Evolutionary conservation across 2,797 vertebrate genomes (phyloP).

Genomic region (Lycodopsis pacificus): DNA sequence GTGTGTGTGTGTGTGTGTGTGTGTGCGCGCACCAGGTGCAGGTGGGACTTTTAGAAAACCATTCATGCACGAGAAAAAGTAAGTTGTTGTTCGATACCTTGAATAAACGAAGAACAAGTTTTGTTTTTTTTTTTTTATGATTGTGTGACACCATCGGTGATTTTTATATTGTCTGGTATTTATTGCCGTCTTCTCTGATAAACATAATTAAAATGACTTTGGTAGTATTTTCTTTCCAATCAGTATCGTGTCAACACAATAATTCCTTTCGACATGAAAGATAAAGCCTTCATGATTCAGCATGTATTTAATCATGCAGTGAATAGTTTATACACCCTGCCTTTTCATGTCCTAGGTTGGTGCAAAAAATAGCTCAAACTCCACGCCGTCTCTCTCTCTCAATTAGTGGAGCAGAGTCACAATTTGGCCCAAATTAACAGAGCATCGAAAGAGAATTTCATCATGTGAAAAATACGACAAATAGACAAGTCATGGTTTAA

Average conservation of each 20-base stretch:
- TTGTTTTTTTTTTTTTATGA: neutral
- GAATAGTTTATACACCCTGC: neutral
- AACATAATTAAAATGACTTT: neutral
- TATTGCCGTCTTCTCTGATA: neutral
- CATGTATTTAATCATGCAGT: neutral
- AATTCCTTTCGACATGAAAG: neutral
- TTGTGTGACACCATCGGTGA: neutral
- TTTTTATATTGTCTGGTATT: neutral
- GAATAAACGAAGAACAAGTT: neutral
- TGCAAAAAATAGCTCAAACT: slow-evolving; percentile 1
- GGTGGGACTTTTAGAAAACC: slow-evolving; percentile 33
- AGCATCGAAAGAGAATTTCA: neutral
- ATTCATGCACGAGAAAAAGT: slow-evolving; percentile 3
- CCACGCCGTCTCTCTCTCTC: neutral
- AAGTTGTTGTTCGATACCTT: neutral
- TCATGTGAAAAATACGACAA: neutral
- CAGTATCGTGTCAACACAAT: neutral
- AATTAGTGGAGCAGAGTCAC: neutral
- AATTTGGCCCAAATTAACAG: neutral
- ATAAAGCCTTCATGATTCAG: neutral
- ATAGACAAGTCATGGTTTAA: neutral
- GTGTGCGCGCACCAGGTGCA: slow-evolving; percentile 32
- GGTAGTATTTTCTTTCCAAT: neutral
- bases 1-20: neutral
- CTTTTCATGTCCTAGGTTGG: neutral